Percentiles rank a stretch among this genome's conserved stretches.
phyloP scores from a whole-genome alignment of 2,113 vertebrate genomes.

The Synchiropus splendidus region DNA sequence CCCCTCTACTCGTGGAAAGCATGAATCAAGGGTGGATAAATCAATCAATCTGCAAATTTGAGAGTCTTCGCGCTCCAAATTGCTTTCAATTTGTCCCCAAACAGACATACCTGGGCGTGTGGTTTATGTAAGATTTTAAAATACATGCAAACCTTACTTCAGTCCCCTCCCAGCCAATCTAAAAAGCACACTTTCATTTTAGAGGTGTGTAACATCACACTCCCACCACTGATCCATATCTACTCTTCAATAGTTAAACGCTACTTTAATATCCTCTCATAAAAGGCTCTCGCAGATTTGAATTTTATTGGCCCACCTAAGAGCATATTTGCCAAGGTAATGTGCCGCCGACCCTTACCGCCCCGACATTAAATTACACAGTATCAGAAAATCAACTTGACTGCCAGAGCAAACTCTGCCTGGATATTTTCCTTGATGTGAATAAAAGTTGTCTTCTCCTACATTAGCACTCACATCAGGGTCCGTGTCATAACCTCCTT shows the following conservation, averaged over 20 bases:
- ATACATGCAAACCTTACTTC: no score
- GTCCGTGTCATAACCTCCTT: slow-evolving; percentile 28
- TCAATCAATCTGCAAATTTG: no score
- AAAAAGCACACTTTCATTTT: slow-evolving; percentile 3
- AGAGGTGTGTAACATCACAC: slow-evolving; percentile 18
- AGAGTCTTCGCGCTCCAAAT: no score
- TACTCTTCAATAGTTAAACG: slow-evolving; percentile 28
- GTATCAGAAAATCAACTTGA: slow-evolving; percentile 23
- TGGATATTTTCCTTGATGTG: slow-evolving; percentile 14
- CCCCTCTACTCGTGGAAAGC: no score
- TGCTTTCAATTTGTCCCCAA: no score
- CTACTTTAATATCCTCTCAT: slow-evolving; percentile 30
- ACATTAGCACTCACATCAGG: slow-evolving; percentile 35
- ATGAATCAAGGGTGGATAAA: no score
- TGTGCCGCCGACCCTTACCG: slow-evolving; percentile 35
- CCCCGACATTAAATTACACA: slow-evolving; percentile 35
- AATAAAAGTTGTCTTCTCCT: slow-evolving; percentile 20
- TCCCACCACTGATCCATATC: slow-evolving; percentile 8
- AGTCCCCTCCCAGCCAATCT: slow-evolving; percentile 2
- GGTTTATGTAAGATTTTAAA: no score
- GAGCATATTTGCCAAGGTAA: slow-evolving; percentile 42
- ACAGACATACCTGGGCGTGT: no score
- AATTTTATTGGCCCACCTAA: slow-evolving; percentile 32
- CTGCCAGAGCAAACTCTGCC: slow-evolving; percentile 16
- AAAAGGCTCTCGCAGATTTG: slow-evolving; percentile 34